A percentile compares a stretch with the other conserved stretches of the same genome.
These are phyloP conservation scores for Petrolisthes manimaculis DNA, from an alignment of 2,888 invertebrate species.

Conservation along the genomic window DNA sequence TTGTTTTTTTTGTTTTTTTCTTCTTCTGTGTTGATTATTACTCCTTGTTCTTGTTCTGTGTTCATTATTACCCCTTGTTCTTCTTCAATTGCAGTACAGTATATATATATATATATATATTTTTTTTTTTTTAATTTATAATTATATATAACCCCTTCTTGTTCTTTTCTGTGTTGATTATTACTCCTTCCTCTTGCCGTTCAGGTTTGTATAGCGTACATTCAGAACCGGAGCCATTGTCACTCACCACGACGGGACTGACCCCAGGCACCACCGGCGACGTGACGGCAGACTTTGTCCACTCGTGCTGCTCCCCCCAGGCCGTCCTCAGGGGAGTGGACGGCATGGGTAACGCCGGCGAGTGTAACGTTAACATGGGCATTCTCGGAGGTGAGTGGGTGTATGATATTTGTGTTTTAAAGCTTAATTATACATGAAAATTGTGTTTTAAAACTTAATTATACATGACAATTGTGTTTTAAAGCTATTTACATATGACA, in stretches of 20 bases:
- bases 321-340: conserved; percentile 31
- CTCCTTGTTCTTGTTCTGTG: too few species aligned
- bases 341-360: conserved; percentile 36
- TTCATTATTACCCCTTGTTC: too few species aligned
- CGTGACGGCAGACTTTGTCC: not conserved
- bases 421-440: not conserved
- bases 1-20: too few species aligned
- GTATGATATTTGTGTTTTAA: not conserved
- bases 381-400: conserved; percentile 31
- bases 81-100: too few species aligned
- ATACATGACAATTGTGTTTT: not conserved
- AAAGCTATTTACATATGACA: too few species aligned
- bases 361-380: conserved; percentile 37
- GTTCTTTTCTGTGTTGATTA: too few species aligned
- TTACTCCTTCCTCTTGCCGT: not conserved
- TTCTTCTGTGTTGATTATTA: too few species aligned
- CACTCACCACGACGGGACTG: not conserved
- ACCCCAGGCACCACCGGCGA: conserved; percentile 28
- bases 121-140: too few species aligned
- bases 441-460: not conserved
- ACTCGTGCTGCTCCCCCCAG: conserved; percentile 31
- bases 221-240: not conserved
- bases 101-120: too few species aligned
- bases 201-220: conserved; percentile 37
- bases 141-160: too few species aligned